Evolutionary conservation across 37 sponge, comb jelly and placozoan genomes (phyloP).

Genomic region (Haliclona indistincta): DNA sequence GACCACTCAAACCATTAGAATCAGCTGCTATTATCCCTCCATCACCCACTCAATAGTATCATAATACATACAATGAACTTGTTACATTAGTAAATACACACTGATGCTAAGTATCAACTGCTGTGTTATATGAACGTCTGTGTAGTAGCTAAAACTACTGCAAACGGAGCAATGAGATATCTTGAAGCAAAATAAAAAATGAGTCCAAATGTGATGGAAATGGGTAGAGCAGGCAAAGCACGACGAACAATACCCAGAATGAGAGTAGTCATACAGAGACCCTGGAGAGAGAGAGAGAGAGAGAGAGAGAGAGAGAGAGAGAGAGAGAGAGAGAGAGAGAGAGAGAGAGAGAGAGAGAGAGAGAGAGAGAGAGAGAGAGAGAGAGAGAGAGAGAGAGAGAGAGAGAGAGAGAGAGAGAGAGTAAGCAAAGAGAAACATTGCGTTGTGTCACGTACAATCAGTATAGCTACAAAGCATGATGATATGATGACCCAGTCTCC

Average conservation of each 20-base stretch:
- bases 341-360: constrained; percentile 22
- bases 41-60: too few relatives aligned
- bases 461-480: constrained; percentile 91
- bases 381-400: constrained; percentile 17
- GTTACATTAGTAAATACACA: too few relatives aligned
- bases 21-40: too few relatives aligned
- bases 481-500: constrained; percentile 95
- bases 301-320: constrained; percentile 12
- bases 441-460: constrained; percentile 81
- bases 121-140: constrained; percentile 78
- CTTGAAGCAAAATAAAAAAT: constrained; percentile 83
- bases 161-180: constrained; percentile 77
- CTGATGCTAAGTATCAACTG: too few relatives aligned
- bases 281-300: constrained; percentile 52
- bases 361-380: constrained; percentile 23
- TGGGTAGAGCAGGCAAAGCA: constrained; percentile 96
- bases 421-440: too few relatives aligned
- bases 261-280: constrained; percentile 88
- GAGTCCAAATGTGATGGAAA: constrained; percentile 94
- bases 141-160: constrained; percentile 39
- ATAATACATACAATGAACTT: too few relatives aligned
- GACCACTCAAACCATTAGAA: too few relatives aligned
- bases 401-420: constrained; percentile 26
- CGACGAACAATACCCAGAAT: constrained; percentile 86
- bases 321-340: constrained; percentile 19